phyloP scores from a whole-genome alignment of 2,113 vertebrate genomes.

The Ovis canadensis region DNA sequence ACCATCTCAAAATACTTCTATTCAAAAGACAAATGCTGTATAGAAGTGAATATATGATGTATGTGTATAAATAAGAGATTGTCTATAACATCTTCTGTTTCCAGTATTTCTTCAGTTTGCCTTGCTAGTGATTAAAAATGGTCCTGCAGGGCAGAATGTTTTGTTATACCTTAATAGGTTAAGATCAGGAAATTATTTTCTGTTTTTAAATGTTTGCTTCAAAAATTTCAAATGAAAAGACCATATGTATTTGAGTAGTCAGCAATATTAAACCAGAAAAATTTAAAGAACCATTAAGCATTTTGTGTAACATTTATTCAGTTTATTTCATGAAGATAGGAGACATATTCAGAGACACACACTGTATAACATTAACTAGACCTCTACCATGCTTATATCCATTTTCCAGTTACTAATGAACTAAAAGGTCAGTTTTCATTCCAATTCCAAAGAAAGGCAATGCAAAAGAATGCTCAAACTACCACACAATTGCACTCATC shows the following conservation, averaged over 20 bases:
- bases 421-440: not conserved
- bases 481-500: too few species aligned
- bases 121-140: not conserved
- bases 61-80: not conserved
- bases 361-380: not conserved
- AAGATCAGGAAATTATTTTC: not conserved
- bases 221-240: not conserved
- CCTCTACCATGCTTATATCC: not conserved
- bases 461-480: too few species aligned
- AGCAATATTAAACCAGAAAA: not conserved
- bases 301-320: not conserved
- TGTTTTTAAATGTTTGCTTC: not conserved
- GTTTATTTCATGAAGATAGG: not conserved
- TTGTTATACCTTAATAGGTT: not conserved
- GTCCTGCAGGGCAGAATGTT: not conserved
- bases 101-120: not conserved
- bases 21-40: not conserved
- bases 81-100: not conserved
- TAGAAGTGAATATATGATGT: not conserved
- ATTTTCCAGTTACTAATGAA: conserved; percentile 4
- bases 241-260: not conserved
- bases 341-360: not conserved
- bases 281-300: not conserved
- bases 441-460: too few species aligned
- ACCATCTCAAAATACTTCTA: not conserved